Conservation (phyloP, 2,797 vertebrate species). For the Poeciliopsis paucimaculata region DNA sequence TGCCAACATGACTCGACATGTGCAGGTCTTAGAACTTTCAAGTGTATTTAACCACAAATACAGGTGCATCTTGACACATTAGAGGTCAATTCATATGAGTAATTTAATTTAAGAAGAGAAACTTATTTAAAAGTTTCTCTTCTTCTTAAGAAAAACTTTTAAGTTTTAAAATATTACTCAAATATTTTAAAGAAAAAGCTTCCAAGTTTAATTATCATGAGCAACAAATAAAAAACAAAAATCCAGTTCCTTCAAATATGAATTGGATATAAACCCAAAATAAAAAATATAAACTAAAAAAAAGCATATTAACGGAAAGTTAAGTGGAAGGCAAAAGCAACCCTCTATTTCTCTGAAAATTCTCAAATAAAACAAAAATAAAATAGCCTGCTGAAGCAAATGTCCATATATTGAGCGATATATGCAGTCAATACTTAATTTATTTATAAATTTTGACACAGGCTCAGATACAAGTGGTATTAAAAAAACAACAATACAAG, state of each 20-base stretch:
- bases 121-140: background rate
- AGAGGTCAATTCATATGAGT: background rate
- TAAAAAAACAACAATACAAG: too few relatives aligned
- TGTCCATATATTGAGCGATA: background rate
- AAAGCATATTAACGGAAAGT: background rate
- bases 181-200: too few relatives aligned
- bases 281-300: background rate
- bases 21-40: conserved; percentile 9
- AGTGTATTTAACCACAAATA: background rate
- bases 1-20: conserved; percentile 10
- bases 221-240: background rate
- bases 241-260: background rate
- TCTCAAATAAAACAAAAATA: background rate
- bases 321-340: background rate
- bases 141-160: too few relatives aligned
- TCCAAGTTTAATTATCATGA: background rate
- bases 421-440: background rate
- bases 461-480: too few relatives aligned
- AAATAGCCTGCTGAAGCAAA: background rate
- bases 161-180: too few relatives aligned
- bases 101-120: background rate
- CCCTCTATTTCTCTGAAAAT: background rate
- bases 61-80: background rate
- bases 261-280: background rate
- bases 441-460: too few relatives aligned